These are phyloP conservation scores for Cheilosia scutellata DNA, from an alignment of 2,888 invertebrate genomes.

Conservation along the genomic window DNA sequence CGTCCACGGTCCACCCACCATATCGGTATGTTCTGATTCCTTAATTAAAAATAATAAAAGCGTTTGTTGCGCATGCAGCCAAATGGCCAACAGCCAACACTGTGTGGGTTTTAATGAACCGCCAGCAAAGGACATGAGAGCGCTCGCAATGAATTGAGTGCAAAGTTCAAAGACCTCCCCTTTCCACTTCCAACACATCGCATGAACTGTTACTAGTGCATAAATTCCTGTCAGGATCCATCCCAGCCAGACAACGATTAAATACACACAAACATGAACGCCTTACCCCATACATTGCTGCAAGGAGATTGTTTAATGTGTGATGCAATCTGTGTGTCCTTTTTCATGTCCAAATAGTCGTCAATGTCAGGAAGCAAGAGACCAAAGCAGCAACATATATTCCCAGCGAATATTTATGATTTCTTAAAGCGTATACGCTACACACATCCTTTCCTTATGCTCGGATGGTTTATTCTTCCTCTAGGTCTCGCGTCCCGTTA, in stretches of 20 bases:
- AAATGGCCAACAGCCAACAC: slow-evolving; percentile 62
- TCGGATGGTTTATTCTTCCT: slow-evolving; percentile 53
- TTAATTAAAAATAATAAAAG: slow-evolving; percentile 65
- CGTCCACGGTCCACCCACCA: not conserved
- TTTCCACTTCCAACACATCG: slow-evolving; percentile 1
- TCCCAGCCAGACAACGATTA: slow-evolving; percentile 53
- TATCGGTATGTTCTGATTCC: slow-evolving; percentile 19
- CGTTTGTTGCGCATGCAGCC: slow-evolving; percentile 37
- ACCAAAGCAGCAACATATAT: slow-evolving; percentile 56
- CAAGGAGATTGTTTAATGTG: slow-evolving; percentile 33
- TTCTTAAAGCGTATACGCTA: slow-evolving; percentile 54
- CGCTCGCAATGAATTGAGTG: slow-evolving; percentile 8
- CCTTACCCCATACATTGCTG: not conserved
- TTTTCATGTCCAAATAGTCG: slow-evolving; percentile 60
- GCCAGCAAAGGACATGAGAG: slow-evolving; percentile 39
- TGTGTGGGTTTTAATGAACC: slow-evolving; percentile 65
- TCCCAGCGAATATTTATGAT: slow-evolving; percentile 67
- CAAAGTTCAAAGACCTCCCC: slow-evolving; percentile 67
- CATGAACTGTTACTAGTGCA: slow-evolving; percentile 46
- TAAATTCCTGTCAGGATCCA: slow-evolving; percentile 63
- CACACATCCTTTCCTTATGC: slow-evolving; percentile 58
- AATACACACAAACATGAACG: slow-evolving; percentile 16
- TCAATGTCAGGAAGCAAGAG: slow-evolving; percentile 69
- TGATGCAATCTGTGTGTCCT: slow-evolving; percentile 69
- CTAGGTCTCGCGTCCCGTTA: slow-evolving; percentile 42